phyloP scores from a whole-genome alignment of 2,113 vertebrate species.

The Chloropsis hardwickii region DNA sequence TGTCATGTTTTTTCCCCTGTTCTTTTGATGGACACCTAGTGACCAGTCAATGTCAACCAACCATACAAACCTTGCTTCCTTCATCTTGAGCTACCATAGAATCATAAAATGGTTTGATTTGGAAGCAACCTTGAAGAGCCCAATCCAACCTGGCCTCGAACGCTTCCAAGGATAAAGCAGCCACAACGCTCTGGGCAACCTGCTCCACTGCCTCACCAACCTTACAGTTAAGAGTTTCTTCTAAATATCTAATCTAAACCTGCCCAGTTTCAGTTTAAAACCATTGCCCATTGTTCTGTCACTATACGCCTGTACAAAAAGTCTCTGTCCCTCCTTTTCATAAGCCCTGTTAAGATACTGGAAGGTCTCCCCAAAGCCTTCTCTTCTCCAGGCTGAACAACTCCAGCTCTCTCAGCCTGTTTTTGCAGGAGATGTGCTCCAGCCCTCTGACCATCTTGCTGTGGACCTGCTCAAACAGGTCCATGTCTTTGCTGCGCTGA shows the following conservation, averaged over 20 bases:
- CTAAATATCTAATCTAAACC: background rate
- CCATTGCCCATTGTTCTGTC: background rate
- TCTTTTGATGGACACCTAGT: background rate
- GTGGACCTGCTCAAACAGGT: background rate
- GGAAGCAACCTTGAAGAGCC: background rate
- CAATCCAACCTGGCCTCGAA: background rate
- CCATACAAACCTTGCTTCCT: background rate
- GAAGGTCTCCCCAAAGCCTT: background rate
- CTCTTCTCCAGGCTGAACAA: background rate
- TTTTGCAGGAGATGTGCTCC: background rate
- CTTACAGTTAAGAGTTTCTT: background rate
- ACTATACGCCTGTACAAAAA: background rate
- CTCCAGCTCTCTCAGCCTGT: background rate
- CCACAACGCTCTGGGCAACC: background rate
- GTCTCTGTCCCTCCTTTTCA: background rate
- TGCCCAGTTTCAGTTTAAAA: background rate
- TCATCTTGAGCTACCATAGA: background rate
- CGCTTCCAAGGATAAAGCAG: background rate
- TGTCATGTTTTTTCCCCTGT: background rate
- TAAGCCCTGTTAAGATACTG: background rate
- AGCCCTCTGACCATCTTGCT: background rate
- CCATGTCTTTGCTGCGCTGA: background rate
- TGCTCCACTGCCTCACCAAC: background rate
- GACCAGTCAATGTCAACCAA: background rate
- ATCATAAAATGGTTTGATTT: background rate